Conservation (phyloP, 2,113 vertebrate species). For the Entosphenus tridentatus region DNA sequence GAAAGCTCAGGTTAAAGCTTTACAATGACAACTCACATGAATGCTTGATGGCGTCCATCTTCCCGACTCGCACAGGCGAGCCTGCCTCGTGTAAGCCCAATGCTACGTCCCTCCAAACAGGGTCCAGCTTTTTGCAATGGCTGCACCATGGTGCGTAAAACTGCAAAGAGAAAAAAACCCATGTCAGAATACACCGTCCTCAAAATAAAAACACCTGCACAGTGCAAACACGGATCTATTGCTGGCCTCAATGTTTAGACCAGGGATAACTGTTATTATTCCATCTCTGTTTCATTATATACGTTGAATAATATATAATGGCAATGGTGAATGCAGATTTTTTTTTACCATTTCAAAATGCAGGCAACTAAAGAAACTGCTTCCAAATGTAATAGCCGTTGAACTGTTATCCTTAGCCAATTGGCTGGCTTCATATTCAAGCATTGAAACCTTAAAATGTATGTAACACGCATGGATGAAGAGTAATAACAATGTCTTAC, state of each 20-base stretch:
- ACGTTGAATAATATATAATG: too few relatives aligned
- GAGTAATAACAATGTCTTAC: too few relatives aligned
- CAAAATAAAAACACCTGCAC: too few relatives aligned
- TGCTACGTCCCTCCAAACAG: background rate
- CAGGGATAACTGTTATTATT: too few relatives aligned
- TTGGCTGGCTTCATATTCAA: background rate
- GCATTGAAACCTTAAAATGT: background rate
- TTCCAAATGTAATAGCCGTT: too few relatives aligned
- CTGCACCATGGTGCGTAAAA: conserved; percentile 2
- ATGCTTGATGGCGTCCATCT: conserved; percentile 1
- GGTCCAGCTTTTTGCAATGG: background rate
- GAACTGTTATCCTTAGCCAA: background rate
- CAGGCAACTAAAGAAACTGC: too few relatives aligned
- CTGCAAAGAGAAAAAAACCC: background rate
- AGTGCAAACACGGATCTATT: too few relatives aligned
- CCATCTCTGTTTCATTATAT: too few relatives aligned
- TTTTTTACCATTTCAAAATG: background rate
- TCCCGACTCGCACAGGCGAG: background rate
- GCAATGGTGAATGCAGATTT: background rate
- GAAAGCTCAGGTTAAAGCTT: too few relatives aligned
- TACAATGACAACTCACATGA: background rate
- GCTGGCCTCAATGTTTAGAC: too few relatives aligned
- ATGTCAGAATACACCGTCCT: too few relatives aligned
- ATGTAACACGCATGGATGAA: too few relatives aligned
- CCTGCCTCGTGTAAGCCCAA: background rate